phyloP scores from a whole-genome alignment of 2,888 invertebrate species.

The Plebejus argus region DNA sequence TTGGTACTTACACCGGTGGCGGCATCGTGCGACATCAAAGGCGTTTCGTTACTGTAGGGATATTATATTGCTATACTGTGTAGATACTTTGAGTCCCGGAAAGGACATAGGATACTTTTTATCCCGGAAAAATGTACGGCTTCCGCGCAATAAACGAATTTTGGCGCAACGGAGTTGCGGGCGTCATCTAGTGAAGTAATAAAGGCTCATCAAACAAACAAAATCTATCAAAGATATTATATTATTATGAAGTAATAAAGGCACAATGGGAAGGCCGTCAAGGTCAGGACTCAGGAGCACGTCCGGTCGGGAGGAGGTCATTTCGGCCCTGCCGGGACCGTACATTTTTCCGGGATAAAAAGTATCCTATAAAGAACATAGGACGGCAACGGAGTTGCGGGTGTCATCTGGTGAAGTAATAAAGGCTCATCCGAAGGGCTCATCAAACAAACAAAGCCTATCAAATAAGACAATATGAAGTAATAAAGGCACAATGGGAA shows the following conservation, averaged over 20 bases:
- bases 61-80: too few relatives aligned
- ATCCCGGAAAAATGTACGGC: too few relatives aligned
- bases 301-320: constrained; percentile 72
- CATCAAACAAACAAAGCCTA: not conserved
- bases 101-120: too few relatives aligned
- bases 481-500: constrained; percentile 38
- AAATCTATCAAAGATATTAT: not conserved
- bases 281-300: constrained; percentile 66
- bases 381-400: too few relatives aligned
- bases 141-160: too few relatives aligned
- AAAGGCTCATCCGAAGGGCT: not conserved
- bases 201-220: not conserved
- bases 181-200: not conserved
- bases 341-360: too few relatives aligned
- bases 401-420: not conserved
- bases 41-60: too few relatives aligned
- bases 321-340: constrained; percentile 55
- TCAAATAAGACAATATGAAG: constrained; percentile 14
- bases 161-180: too few relatives aligned
- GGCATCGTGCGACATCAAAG: too few relatives aligned
- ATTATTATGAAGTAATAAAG: constrained; percentile 29
- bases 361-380: too few relatives aligned
- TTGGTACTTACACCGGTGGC: too few relatives aligned
- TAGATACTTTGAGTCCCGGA: too few relatives aligned
- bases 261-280: constrained; percentile 52